Base-by-base conservation (phyloP, 2,888 invertebrate species). In the Empis stercorea region DNA sequence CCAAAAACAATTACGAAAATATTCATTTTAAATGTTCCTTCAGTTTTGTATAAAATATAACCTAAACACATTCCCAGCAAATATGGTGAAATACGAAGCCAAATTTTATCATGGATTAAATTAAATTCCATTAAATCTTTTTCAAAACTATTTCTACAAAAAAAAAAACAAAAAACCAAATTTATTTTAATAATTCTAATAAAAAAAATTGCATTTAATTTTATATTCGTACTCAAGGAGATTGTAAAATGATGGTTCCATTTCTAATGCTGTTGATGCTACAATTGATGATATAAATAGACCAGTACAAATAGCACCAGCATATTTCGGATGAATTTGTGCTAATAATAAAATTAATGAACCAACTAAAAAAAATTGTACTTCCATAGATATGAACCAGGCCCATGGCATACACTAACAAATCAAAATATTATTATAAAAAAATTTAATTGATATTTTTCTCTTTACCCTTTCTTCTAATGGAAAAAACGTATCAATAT, bases 311-410 rank as follows among this genome's bases (percentile, higher is more conserved):
- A 71, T 59, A 6, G 64, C 55, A 2, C 64, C 64, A 0, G 65
- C 60, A 49, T 61, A 59, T 38, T 58, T 55, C 48, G 56, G 51
- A 48, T 64, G 62, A 40, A 64, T 74, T 43, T 76, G 73, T 1
- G 78, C 76, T 38, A 80, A 60, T 45, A 83, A 73, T 48, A 81
- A 63, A 51, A 82, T 71, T 36, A 84, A 65, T 30, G 80, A 81
- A 16, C 84, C 83, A 14, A 78, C 61, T 27, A 79, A 72, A 66
- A 85, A 86, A 59, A 86, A 79, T 60, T 84, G 84, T 0, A 81
- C 81, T 66, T 87, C 86, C 56, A 81, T 76, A 0, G 84, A 80
- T 44, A 87, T 67, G 63, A 83, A 84, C 87, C 86, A 87, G 48
- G 85, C 84, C 74, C 86, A 79, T 45, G 83, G 72, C 81, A 86